Percentiles rank a stretch among this genome's conserved stretches.
Conservation (phyloP, 2,113 vertebrate species). For the Heloderma charlesbogerti region DNA sequence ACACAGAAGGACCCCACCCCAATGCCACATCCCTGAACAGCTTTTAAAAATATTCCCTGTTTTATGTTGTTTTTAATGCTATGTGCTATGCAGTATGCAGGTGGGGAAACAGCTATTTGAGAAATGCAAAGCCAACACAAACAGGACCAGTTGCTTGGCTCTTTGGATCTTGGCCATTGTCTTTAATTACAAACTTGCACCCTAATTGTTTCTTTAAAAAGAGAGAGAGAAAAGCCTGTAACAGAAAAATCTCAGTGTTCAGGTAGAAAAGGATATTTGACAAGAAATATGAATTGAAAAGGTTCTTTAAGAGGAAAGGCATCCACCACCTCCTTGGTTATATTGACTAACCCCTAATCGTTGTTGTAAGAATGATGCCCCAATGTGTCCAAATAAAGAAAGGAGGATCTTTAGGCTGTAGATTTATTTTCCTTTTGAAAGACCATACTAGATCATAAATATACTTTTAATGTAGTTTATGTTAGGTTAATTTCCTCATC, state of each 20-base stretch:
- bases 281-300: neutral
- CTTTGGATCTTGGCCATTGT: neutral
- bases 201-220: neutral
- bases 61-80: neutral
- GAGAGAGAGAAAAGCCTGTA: neutral
- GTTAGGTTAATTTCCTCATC: conserved; percentile 41
- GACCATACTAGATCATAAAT: conserved; percentile 27
- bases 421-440: conserved; percentile 40
- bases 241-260: neutral
- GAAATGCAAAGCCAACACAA: neutral
- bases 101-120: neutral
- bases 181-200: neutral
- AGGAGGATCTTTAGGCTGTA: conserved; percentile 10
- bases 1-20: neutral
- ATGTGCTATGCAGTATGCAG: neutral
- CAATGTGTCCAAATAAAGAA: neutral
- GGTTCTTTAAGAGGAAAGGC: neutral
- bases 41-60: neutral
- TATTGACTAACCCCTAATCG: neutral
- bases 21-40: neutral
- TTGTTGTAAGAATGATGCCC: neutral
- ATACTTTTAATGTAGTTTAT: conserved; percentile 36
- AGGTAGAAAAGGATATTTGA: neutral
- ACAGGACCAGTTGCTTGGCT: neutral
- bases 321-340: neutral